Base-by-base conservation (phyloP, 2,888 invertebrate genomes). In the Agriopis leucophaearia region DNA sequence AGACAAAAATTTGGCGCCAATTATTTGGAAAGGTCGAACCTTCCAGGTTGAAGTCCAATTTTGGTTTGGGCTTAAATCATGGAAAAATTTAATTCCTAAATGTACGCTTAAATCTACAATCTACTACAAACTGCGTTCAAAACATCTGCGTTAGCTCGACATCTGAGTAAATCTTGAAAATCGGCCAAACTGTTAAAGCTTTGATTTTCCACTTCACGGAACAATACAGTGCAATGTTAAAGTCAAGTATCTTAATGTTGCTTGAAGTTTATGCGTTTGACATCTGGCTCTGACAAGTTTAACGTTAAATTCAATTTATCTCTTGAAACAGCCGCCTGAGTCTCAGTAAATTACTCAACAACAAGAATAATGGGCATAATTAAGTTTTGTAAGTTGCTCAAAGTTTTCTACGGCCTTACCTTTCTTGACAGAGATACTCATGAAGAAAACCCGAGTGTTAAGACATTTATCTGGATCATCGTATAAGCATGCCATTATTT, bases 301-400 rank as follows among this genome's bases (percentile, higher is more conserved):
- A 76, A 78, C 74, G 77, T 77, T 81, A 69, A 80, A 81, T 80
- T 78, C 75, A 81, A 81, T 82, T 80, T 81, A 77, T 78, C 78
- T 78, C 65, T 66, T 74, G 74, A 72, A 78, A 75, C 71, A 80
- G 72, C 75, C 74, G 56, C 77, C 74, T 54, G 68, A 74, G 71
- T 73, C 71, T 58, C 69, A 74, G 69, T 76, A 76, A 79, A 77
- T 80, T 78, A 78, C 73, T 74, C 64, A 81, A 75, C 71, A 77
- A 69, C 73, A 78, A 78, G 75, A 75, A 75, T 75, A 73, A 70
- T 66, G 69, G 63, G 67, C 69, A 72, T 77, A 75, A 78, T 79
- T 79, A 75, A 73, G 73, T 77, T 78, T 75, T 57, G 69, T 71
- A 64, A 71, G 66, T 67, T 71, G 68, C 66, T 64, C 69, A 64